A percentile compares a stretch with the other conserved stretches of the same genome.
phyloP scores from a whole-genome alignment of 2,113 vertebrate genomes.

The Notothenia coriiceps region DNA sequence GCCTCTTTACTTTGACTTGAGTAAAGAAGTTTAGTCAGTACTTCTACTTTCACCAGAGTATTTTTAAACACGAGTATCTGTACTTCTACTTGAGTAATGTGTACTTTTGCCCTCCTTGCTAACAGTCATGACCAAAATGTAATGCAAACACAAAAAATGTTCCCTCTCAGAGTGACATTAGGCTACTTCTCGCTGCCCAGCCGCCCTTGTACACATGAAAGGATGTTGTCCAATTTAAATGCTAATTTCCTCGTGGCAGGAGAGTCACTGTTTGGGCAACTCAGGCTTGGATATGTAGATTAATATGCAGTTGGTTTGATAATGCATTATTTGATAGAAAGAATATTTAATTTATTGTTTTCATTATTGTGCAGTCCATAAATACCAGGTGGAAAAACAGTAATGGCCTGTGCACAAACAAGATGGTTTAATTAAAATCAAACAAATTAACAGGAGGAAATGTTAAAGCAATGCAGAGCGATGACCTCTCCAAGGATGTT shows the following conservation, averaged over 20 bases:
- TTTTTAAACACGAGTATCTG: too few relatives aligned
- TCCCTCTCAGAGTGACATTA: conserved; percentile 9
- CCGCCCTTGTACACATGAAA: conserved; percentile 59
- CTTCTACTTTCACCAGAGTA: too few relatives aligned
- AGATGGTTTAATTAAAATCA: neutral
- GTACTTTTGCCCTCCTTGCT: too few relatives aligned
- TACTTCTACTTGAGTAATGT: too few relatives aligned
- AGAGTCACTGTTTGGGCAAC: conserved; percentile 49
- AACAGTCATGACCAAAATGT: conserved; percentile 30
- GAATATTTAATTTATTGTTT: conserved; percentile 28
- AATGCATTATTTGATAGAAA: conserved; percentile 43
- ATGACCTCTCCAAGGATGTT: too few relatives aligned
- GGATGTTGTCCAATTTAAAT: conserved; percentile 68
- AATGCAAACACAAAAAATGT: conserved; percentile 26
- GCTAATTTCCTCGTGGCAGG: conserved; percentile 55
- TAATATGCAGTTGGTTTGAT: conserved; percentile 45
- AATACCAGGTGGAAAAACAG: neutral
- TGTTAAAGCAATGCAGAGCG: neutral
- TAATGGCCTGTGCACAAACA: neutral
- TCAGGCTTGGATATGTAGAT: conserved; percentile 34
- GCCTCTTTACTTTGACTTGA: too few relatives aligned
- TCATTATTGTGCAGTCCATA: conserved; percentile 2
- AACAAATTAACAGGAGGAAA: neutral
- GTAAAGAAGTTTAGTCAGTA: too few relatives aligned
- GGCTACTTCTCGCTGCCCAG: neutral